phyloP scores from a whole-genome alignment of 2,888 invertebrate genomes.

The Andricus quercusramuli region DNA sequence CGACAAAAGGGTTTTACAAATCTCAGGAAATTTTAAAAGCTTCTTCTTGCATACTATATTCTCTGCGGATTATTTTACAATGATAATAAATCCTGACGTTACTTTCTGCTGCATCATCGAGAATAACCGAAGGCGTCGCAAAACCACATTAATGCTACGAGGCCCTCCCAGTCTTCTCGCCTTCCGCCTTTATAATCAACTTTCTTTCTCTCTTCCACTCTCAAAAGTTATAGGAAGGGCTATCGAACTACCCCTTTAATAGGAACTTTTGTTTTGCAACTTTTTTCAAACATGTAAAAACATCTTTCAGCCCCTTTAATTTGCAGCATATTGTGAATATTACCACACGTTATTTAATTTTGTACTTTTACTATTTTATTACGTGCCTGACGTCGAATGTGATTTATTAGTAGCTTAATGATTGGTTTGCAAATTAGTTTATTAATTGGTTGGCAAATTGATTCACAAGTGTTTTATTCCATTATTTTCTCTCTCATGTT shows the following conservation, averaged over 20 bases:
- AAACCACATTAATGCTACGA: constrained; percentile 14
- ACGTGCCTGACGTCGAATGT: not conserved
- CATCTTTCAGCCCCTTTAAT: not conserved
- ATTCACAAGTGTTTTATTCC: not conserved
- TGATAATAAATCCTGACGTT: constrained; percentile 11
- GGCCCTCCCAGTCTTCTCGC: not conserved
- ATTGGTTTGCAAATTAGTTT: not conserved
- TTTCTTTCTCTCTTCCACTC: constrained; percentile 5
- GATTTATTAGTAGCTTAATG: not conserved
- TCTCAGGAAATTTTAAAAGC: not conserved
- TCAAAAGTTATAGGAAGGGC: not conserved
- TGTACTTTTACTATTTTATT: not conserved
- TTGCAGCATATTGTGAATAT: not conserved
- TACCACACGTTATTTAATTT: not conserved
- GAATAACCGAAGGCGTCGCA: constrained; percentile 9
- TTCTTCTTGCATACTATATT: not conserved
- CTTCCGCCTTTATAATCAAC: constrained; percentile 8
- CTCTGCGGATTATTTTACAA: not conserved
- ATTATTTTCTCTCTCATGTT: not conserved
- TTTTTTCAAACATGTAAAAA: not conserved
- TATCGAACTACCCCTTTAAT: not conserved
- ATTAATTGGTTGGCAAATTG: not conserved
- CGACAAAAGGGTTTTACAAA: not conserved
- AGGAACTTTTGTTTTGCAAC: not conserved
- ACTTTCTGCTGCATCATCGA: constrained; percentile 14